Evolutionary conservation across 2,888 invertebrate species (phyloP), one percentile per base, ranked within the genome.

Genomic region (Eudasyphora cyanicolor): DNA sequence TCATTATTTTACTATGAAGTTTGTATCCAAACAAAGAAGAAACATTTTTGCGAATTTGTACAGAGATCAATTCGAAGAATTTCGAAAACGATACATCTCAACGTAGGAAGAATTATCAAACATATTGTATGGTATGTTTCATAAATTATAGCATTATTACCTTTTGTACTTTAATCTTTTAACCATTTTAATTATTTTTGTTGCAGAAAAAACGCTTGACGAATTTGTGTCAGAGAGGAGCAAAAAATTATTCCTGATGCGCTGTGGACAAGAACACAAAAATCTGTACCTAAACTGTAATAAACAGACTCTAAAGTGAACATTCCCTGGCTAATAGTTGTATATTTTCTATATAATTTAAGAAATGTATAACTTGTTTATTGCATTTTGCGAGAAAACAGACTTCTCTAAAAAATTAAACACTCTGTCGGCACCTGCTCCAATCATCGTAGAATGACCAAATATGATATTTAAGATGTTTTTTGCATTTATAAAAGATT

Each of bases 101-200:
- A 35, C 35, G 35, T 6, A 35, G 35, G 35, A 35, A 8, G 35
- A 35, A 35, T 19, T 57, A 24, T 27, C 21, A 24, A 57, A 29
- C 60, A 17, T 57, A n/a, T n/a, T n/a, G n/a, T n/a, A n/a, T n/a
- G n/a, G n/a, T 19, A 19, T 57, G 12, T 24, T 19, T 29, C 24
- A 19, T 57, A 57, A 12, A n/a, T n/a, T n/a, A n/a, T n/a, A n/a
- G n/a, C 60, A 57, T 29, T 29, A 57, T 19, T 29, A 29, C 60
- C 17, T 57, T 57, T 29, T 14, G 6, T 57, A 27, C 29, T 29
- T 27, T 57, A 27, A 19, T 19, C 17, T 29, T 57, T 57, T 14
- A n/a, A 57, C 14, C 14, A 14, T 57, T 57, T 57, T 24, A 57
- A 57, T 57, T 57, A 57, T 57, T 57, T 29, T 57, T 29, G 21